These are phyloP conservation scores for Triops cancriformis DNA, from an alignment of 1,140 invertebrate genomes.

Conservation along the genomic window DNA sequence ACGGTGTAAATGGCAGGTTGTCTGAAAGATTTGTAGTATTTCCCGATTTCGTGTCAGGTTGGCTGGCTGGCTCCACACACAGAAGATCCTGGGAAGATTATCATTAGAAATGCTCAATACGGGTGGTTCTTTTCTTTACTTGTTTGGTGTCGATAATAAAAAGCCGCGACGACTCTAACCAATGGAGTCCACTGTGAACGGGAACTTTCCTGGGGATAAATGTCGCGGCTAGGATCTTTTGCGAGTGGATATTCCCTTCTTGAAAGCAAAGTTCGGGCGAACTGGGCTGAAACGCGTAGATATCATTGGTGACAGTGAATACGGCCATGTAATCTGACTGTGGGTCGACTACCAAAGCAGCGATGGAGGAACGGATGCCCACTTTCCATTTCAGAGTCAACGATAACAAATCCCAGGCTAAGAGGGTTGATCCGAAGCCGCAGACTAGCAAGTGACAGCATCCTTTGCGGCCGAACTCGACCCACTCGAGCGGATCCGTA, in stretches of 20 bases:
- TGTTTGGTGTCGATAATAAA: slow-evolving; percentile 50
- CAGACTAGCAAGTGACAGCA: slow-evolving; percentile 55
- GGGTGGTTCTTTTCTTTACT: slow-evolving; percentile 35
- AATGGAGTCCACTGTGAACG: slow-evolving; percentile 41
- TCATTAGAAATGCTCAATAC: background rate
- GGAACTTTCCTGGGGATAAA: slow-evolving; percentile 47
- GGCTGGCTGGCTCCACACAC: slow-evolving; percentile 35
- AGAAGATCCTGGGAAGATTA: slow-evolving; percentile 39
- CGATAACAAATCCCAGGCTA: slow-evolving; percentile 63
- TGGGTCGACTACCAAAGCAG: slow-evolving; percentile 49
- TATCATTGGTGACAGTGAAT: slow-evolving; percentile 39
- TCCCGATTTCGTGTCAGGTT: slow-evolving; percentile 31
- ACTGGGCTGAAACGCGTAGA: slow-evolving; percentile 40
- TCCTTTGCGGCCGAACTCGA: slow-evolving; percentile 54
- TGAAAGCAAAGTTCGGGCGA: slow-evolving; percentile 34
- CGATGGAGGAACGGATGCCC: slow-evolving; percentile 44
- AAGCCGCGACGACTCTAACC: slow-evolving; percentile 50
- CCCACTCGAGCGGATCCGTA: slow-evolving; percentile 21
- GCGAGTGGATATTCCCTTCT: slow-evolving; percentile 40
- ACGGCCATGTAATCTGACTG: slow-evolving; percentile 54
- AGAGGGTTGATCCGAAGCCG: slow-evolving; percentile 47
- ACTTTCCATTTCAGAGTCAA: slow-evolving; percentile 47
- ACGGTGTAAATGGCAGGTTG: slow-evolving; percentile 38
- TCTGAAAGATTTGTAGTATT: slow-evolving; percentile 36
- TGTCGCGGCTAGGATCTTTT: slow-evolving; percentile 41